phyloP scores from a whole-genome alignment of 2,797 vertebrate species.

The Eupleurogrammus muticus region DNA sequence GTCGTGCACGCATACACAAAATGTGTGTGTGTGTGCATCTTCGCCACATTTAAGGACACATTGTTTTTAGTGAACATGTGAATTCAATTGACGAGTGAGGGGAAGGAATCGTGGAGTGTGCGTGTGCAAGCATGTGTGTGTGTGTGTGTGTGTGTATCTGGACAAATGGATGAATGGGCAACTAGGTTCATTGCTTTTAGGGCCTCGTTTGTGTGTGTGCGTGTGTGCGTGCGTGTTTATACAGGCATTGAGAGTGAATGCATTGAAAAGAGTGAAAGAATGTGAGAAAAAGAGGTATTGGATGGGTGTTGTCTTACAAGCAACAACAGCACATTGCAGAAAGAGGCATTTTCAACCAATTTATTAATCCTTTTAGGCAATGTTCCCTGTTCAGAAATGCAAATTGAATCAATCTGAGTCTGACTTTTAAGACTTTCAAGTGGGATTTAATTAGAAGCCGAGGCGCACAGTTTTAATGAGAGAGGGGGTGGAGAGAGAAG shows the following conservation, averaged over 20 bases:
- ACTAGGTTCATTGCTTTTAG: conserved; percentile 46
- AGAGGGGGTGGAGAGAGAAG: conserved; percentile 79
- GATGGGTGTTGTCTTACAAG: conserved; percentile 79
- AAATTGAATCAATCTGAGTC: conserved; percentile 89
- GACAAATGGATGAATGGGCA: conserved; percentile 59
- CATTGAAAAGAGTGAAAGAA: conserved; percentile 57
- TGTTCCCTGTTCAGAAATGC: conserved; percentile 88
- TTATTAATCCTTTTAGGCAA: conserved; percentile 89
- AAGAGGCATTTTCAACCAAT: conserved; percentile 84
- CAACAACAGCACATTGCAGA: conserved; percentile 79
- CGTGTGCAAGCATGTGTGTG: conserved; percentile 6
- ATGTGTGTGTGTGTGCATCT: conserved; percentile 34
- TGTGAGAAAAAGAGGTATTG: conserved; percentile 48
- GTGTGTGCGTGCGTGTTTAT: conserved; percentile 8
- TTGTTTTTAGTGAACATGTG: conserved; percentile 58
- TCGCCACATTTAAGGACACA: conserved; percentile 34
- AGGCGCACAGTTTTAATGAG: conserved; percentile 87
- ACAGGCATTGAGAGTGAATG: conserved; percentile 32
- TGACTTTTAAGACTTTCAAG: conserved; percentile 90
- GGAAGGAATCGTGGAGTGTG: conserved; percentile 34
- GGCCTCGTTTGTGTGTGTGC: conserved; percentile 20
- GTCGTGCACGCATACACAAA: neutral
- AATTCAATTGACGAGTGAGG: conserved; percentile 66
- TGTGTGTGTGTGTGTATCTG: conserved; percentile 3
- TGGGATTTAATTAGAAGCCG: conserved; percentile 89